These are phyloP conservation scores for Uropsilus gracilis DNA, from an alignment of 2,113 vertebrate genomes.

Conservation along the genomic window DNA sequence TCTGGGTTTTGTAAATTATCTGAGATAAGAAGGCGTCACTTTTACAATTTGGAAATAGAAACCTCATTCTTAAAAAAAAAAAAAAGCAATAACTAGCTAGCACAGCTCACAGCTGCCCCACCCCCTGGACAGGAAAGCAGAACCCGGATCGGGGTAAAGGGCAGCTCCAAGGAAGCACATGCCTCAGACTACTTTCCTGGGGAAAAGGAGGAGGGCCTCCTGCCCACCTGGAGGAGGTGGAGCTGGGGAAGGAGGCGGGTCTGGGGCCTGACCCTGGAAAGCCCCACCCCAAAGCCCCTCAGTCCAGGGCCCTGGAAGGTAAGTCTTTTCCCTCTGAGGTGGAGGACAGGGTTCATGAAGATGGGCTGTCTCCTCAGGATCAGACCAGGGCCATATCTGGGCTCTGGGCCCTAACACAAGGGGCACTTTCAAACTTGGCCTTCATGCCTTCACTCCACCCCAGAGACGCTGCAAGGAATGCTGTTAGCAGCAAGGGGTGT, in stretches of 20 bases:
- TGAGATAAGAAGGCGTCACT: neutral
- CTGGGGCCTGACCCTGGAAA: neutral
- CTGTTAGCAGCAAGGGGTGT: neutral
- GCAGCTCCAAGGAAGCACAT: neutral
- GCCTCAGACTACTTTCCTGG: neutral
- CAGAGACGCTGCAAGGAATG: neutral
- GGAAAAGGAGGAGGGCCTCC: neutral
- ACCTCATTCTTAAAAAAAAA: neutral
- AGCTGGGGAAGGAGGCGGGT: neutral
- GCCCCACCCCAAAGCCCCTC: fast-evolving
- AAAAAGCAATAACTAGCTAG: neutral
- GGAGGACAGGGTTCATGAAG: neutral
- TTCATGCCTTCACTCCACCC: neutral
- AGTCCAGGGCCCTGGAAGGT: neutral
- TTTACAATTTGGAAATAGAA: neutral
- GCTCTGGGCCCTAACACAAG: neutral
- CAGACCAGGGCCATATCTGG: neutral
- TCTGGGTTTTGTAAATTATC: neutral
- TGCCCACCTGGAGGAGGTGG: neutral
- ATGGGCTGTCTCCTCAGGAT: neutral
- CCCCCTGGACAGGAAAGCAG: neutral
- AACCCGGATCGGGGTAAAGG: neutral
- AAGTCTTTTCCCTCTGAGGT: neutral
- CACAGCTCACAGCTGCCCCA: fast-evolving
- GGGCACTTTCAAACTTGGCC: neutral